A percentile compares a stretch with the other conserved stretches of the same genome.
Evolutionary conservation across 2,888 invertebrate species (phyloP).

Genomic region (Idaea dimidiata): DNA sequence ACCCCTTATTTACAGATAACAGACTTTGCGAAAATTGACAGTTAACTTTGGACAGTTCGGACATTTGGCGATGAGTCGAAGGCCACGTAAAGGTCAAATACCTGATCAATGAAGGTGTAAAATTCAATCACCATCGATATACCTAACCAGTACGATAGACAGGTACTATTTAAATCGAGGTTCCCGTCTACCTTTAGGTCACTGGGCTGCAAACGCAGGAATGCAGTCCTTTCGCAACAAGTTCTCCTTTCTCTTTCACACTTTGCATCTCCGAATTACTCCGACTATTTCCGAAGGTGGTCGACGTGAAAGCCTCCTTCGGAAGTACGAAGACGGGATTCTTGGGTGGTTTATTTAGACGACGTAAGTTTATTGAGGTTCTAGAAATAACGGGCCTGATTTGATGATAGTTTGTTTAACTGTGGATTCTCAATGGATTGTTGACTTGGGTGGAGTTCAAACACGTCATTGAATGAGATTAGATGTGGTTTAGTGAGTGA

Average conservation of each 20-base stretch:
- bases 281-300: slow-evolving; percentile 39
- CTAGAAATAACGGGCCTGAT: background rate
- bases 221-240: slow-evolving; percentile 76
- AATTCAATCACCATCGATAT: background rate
- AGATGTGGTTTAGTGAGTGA: background rate
- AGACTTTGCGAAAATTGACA: too few species aligned
- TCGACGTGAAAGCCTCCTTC: slow-evolving; percentile 50
- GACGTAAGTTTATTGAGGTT: background rate
- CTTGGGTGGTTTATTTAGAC: background rate
- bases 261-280: slow-evolving; percentile 33
- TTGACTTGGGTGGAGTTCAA: background rate
- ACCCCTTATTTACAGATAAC: too few species aligned
- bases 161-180: slow-evolving; percentile 7
- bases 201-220: slow-evolving; percentile 69
- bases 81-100: too few species aligned
- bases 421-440: background rate
- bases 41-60: too few species aligned
- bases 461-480: background rate
- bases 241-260: slow-evolving; percentile 58
- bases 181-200: slow-evolving; percentile 62
- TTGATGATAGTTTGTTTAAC: background rate
- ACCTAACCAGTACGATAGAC: background rate
- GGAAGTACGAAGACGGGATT: slow-evolving; percentile 44
- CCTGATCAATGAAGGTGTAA: too few species aligned
- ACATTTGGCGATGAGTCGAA: too few species aligned